Evolutionary conservation across 1,140 invertebrate genomes (phyloP).

Genomic region (Ooceraea biroi): DNA sequence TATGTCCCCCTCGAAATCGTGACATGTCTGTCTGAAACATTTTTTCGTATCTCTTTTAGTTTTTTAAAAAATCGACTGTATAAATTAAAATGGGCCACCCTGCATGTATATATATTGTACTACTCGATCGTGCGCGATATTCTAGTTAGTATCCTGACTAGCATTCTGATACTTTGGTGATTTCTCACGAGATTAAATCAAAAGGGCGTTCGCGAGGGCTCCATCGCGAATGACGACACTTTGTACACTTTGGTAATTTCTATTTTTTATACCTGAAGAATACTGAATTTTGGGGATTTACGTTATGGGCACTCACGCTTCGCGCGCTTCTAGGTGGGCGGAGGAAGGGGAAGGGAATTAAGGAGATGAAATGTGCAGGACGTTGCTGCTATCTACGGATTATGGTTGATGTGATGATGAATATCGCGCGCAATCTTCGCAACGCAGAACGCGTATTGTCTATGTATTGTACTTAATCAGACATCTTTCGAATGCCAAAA

Average conservation of each 20-base stretch:
- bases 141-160: background rate
- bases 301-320: background rate
- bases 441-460: background rate
- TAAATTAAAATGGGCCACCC: too few species aligned
- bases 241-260: slow-evolving; percentile 32
- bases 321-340: background rate
- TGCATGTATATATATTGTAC: slow-evolving; percentile 1
- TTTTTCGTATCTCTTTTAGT: too few species aligned
- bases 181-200: slow-evolving; percentile 40
- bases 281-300: slow-evolving; percentile 15
- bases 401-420: background rate
- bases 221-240: background rate
- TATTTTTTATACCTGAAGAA: slow-evolving; percentile 29
- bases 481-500: slow-evolving; percentile 70
- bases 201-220: slow-evolving; percentile 6
- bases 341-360: background rate
- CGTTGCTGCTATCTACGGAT: background rate
- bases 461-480: background rate
- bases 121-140: slow-evolving; percentile 22
- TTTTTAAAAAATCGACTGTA: too few species aligned
- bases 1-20: too few species aligned
- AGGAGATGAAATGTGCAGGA: background rate
- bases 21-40: too few species aligned
- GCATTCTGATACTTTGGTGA: background rate
- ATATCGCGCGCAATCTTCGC: slow-evolving; percentile 4